A percentile compares a stretch with the other conserved stretches of the same genome.
Evolutionary conservation across 37 sponge, comb jelly and placozoan genomes (phyloP).

Genomic region (Cladorhizidae sp.): DNA sequence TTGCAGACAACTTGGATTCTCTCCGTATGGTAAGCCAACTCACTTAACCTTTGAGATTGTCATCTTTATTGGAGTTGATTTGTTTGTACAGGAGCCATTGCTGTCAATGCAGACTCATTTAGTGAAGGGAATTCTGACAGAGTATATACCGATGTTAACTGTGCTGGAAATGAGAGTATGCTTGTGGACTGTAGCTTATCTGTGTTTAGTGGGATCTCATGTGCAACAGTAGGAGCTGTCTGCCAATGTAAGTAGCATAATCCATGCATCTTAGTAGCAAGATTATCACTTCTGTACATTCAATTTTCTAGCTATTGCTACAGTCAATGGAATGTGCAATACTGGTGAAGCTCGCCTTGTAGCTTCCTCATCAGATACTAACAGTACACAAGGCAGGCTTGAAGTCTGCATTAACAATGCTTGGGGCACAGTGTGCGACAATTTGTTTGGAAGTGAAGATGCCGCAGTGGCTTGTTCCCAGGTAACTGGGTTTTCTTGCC

Average conservation of each 20-base stretch:
- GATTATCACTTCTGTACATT: not conserved
- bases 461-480: conserved; percentile 25
- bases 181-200: conserved; percentile 14
- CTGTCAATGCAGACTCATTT: conserved; percentile 20
- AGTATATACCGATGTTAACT: conserved; percentile 21
- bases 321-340: not conserved
- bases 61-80: not conserved
- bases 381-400: conserved; percentile 10
- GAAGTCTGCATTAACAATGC: conserved; percentile 36
- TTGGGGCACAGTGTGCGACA: conserved; percentile 37
- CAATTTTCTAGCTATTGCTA: not conserved
- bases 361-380: too few relatives aligned
- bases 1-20: conserved; percentile 38
- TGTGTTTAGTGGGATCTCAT: not conserved
- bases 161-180: conserved; percentile 28
- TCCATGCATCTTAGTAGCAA: not conserved
- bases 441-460: conserved; percentile 14
- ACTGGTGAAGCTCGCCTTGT: conserved; percentile 13
- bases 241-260: conserved; percentile 30
- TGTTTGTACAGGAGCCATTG: conserved; percentile 15
- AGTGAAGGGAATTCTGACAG: conserved; percentile 11
- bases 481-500: conserved; percentile 6
- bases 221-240: conserved; percentile 15
- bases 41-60: not conserved
- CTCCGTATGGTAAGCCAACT: conserved; percentile 31